Percentiles rank a stretch among this genome's conserved stretches.
Evolutionary conservation across 2,888 invertebrate species (phyloP).

Genomic region (Ceramica pisi): DNA sequence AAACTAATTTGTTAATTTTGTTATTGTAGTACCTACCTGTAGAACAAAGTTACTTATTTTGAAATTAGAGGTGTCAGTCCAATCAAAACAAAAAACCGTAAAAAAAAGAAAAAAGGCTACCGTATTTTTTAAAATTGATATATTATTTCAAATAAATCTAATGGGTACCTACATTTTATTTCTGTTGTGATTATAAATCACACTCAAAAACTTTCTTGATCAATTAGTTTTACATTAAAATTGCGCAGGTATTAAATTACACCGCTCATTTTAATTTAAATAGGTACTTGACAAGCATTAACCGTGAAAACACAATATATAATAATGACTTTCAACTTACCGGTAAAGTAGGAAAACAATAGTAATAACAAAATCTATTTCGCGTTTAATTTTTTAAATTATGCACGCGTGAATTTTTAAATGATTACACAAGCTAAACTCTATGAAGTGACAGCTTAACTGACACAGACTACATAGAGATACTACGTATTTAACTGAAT

Average conservation of each 20-base stretch:
- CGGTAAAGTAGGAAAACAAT: conserved; percentile 25
- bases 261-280: conserved; percentile 30
- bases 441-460: conserved; percentile 45
- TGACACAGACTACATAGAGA: no score
- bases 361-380: conserved; percentile 4
- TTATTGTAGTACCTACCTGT: no score
- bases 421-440: conserved; percentile 67
- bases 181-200: background rate
- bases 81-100: conserved; percentile 10
- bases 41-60: no score
- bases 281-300: background rate
- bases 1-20: no score
- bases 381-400: conserved; percentile 33
- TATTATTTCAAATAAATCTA: background rate
- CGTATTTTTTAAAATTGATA: background rate
- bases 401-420: conserved; percentile 42
- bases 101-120: background rate
- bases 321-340: conserved; percentile 42
- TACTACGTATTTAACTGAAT: no score
- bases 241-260: conserved; percentile 55
- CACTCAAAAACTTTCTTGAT: conserved; percentile 17
- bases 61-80: background rate
- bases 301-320: conserved; percentile 4
- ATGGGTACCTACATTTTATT: background rate
- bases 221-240: conserved; percentile 19